Base-by-base conservation (phyloP, 2,797 vertebrate species). In the Psittacula echo region DNA sequence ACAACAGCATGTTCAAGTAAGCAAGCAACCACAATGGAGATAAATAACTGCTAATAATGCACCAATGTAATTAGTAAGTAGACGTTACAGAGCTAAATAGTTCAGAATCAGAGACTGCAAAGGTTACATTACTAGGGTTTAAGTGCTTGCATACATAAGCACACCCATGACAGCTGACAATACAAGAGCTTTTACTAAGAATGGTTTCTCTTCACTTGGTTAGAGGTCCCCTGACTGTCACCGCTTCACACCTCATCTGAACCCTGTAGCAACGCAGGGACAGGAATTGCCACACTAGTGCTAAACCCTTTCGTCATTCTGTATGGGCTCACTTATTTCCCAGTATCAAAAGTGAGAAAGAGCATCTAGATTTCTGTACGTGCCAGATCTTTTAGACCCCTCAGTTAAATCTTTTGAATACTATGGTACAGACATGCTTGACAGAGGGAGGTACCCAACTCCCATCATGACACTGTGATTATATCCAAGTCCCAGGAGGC, bases 381-480 rank as follows among this genome's bases (percentile, higher is more conserved):
- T 9, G 18, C 2, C 37, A 58, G 23, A 81, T 29, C 32, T 81
- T 84, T 84, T 45, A 65, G 19, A 67, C 4, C 16, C 8, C 30
- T 53, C 45, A 60, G 26, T 41, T 50, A 56, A 71, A 53, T 24
- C 10, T 50, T 74, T 7, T 9, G 13, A n/a, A 48, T 30, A 13
- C 15, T 62, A 39, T 27, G 0, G 41, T 3, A 1, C 30, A 84
- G 48, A 18, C 19, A 68, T 1, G 7, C 15, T 56, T 70, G 32
- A 76, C 41, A 71, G 58, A 27, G 2, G 70, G 32, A 11, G 19
- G 30, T 26, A 75, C 14, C 9, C 15, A n/a, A 34, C 39, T 70
- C 13, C 21, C 30, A 48, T 17, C 47, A 29, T 0, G 3, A 65
- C 11, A 39, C 7, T 1, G 3, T 13, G 3, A 44, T 17, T 41